Conservation (phyloP, 2,113 vertebrate species). For the Lethenteron reissneri region DNA sequence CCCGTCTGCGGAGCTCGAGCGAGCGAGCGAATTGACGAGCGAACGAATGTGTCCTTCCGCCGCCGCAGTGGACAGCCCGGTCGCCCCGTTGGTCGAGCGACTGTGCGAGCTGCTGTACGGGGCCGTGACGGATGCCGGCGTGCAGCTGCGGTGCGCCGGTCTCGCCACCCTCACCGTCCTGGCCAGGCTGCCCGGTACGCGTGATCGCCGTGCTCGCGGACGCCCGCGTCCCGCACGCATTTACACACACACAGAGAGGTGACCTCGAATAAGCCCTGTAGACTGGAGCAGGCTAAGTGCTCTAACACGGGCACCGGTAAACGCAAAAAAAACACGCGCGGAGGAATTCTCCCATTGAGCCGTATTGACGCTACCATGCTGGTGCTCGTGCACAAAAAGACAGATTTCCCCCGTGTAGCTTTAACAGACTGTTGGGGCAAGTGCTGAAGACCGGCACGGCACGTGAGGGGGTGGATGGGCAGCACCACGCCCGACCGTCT, state of each 20-base stretch:
- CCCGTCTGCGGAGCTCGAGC: neutral
- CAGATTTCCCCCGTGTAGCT: too few relatives aligned
- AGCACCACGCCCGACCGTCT: too few relatives aligned
- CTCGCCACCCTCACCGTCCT: slow-evolving; percentile 36
- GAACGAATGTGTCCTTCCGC: neutral
- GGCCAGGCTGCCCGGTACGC: slow-evolving; percentile 35
- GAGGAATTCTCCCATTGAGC: too few relatives aligned
- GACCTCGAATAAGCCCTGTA: too few relatives aligned
- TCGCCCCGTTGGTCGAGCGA: slow-evolving; percentile 24
- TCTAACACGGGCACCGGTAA: too few relatives aligned
- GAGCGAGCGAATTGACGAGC: neutral
- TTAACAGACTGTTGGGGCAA: too few relatives aligned
- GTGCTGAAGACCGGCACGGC: too few relatives aligned
- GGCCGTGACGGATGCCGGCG: slow-evolving; percentile 35
- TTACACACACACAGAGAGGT: neutral
- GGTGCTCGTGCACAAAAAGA: too few relatives aligned
- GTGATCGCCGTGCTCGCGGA: neutral
- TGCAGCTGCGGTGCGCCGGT: slow-evolving; percentile 50
- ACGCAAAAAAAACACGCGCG: too few relatives aligned
- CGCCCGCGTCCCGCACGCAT: neutral
- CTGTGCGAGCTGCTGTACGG: slow-evolving; percentile 49
- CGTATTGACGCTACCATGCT: too few relatives aligned
- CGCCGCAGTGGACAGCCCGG: slow-evolving; percentile 36
- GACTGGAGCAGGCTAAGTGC: too few relatives aligned
- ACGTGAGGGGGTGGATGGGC: too few relatives aligned